Conservation (phyloP, 1,140 invertebrate species). For the Pseudomyrmex dendroicus region DNA sequence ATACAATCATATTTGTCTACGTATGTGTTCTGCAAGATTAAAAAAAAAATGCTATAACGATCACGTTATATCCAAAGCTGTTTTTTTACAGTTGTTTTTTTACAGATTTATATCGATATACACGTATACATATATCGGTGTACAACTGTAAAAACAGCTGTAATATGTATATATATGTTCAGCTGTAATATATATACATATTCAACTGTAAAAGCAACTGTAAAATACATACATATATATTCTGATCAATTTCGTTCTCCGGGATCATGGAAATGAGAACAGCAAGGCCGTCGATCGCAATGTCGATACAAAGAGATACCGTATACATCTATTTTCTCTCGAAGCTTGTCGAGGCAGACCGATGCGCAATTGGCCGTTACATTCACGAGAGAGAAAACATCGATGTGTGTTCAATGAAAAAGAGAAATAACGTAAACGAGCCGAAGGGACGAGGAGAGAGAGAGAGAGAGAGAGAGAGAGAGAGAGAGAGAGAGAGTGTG, state of each 20-base stretch:
- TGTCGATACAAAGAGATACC: conserved; percentile 49
- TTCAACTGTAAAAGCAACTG: too few relatives aligned
- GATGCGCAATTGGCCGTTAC: conserved; percentile 38
- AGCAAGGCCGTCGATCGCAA: conserved; percentile 21
- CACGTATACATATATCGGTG: too few relatives aligned
- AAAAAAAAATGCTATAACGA: too few relatives aligned
- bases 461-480: too few relatives aligned
- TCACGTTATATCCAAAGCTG: too few relatives aligned
- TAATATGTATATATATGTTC: conserved; percentile 16
- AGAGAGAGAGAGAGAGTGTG: too few relatives aligned
- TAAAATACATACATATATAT: conserved; percentile 27
- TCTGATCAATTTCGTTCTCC: conserved; percentile 37
- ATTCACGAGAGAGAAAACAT: conserved; percentile 15
- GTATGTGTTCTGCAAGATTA: neutral
- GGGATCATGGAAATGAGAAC: conserved; percentile 56
- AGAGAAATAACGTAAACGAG: conserved; percentile 20
- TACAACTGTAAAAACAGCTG: too few relatives aligned
- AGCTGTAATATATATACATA: too few relatives aligned
- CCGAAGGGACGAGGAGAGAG: too few relatives aligned
- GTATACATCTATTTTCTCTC: conserved; percentile 49
- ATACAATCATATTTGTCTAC: neutral
- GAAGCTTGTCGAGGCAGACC: conserved; percentile 20
- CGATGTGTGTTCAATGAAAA: neutral
- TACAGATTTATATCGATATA: too few relatives aligned
- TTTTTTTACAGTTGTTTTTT: too few relatives aligned